Evolutionary conservation across 2,797 vertebrate species (phyloP).

Genomic region (Rhabdophis nuchalis): DNA sequence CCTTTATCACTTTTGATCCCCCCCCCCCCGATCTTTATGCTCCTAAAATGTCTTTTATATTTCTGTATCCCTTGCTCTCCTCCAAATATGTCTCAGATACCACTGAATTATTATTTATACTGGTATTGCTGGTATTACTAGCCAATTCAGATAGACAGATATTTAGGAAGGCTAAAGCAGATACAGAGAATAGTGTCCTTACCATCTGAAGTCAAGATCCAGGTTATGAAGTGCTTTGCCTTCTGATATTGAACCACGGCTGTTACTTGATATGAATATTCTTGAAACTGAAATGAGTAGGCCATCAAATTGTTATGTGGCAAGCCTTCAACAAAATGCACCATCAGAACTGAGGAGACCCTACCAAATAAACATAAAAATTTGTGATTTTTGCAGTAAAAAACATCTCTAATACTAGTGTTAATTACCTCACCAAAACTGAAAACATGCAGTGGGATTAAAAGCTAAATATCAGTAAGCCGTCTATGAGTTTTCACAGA

Average conservation of each 20-base stretch:
- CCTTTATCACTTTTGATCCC: background rate
- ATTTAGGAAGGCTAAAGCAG: background rate
- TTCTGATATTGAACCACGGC: conserved; percentile 81
- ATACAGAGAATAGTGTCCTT: conserved; percentile 46
- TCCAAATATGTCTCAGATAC: background rate
- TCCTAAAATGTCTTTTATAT: background rate
- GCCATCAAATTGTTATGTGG: conserved; percentile 73
- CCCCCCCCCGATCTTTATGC: background rate
- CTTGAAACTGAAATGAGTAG: conserved; percentile 80
- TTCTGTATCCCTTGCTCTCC: background rate
- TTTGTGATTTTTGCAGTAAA: conserved; percentile 32
- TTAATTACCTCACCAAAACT: background rate
- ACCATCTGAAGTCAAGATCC: conserved; percentile 81
- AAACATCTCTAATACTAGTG: background rate
- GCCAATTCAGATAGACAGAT: background rate
- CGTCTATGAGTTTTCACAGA: background rate
- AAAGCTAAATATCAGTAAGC: background rate
- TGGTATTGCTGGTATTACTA: background rate
- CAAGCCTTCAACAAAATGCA: conserved; percentile 91
- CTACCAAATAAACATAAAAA: conserved; percentile 67
- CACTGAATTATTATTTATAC: background rate
- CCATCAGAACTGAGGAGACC: conserved; percentile 76
- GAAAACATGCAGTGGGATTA: conserved; percentile 5
- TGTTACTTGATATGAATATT: conserved; percentile 73
- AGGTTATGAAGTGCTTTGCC: conserved; percentile 85